Conservation (phyloP, 1,140 invertebrate species). For the Mamestra configurata region DNA sequence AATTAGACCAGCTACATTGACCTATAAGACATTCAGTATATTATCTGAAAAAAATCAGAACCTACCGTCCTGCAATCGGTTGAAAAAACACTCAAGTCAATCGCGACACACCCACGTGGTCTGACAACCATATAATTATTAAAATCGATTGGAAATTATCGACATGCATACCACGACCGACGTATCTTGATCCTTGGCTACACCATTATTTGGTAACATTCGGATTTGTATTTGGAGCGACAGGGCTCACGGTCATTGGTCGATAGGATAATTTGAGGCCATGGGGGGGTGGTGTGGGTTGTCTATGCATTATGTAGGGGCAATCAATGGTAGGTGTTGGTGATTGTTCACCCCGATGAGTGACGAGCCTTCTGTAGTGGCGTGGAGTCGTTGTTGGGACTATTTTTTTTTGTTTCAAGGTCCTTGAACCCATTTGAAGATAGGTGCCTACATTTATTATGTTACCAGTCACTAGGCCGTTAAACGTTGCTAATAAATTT, state of each 20-base stretch:
- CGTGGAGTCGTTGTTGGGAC: conserved; percentile 43
- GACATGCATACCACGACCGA: conserved; percentile 63
- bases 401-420: neutral
- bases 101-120: conserved; percentile 53
- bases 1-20: too few species aligned
- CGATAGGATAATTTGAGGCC: conserved; percentile 63
- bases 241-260: conserved; percentile 52
- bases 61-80: neutral
- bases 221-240: conserved; percentile 3
- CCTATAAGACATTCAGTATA: neutral
- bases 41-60: neutral
- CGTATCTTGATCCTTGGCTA: conserved; percentile 50
- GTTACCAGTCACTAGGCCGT: neutral
- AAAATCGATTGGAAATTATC: conserved; percentile 74
- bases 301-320: conserved; percentile 83
- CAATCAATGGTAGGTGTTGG: conserved; percentile 82
- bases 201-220: neutral
- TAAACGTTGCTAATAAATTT: neutral
- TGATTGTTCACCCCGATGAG: conserved; percentile 70
- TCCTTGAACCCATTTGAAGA: too few species aligned
- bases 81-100: conserved; percentile 11
- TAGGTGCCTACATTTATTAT: too few species aligned
- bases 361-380: conserved; percentile 55
- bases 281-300: conserved; percentile 53
- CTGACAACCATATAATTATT: conserved; percentile 66